phyloP scores from a whole-genome alignment of 1,140 invertebrate species.

The Melitaea cinxia region DNA sequence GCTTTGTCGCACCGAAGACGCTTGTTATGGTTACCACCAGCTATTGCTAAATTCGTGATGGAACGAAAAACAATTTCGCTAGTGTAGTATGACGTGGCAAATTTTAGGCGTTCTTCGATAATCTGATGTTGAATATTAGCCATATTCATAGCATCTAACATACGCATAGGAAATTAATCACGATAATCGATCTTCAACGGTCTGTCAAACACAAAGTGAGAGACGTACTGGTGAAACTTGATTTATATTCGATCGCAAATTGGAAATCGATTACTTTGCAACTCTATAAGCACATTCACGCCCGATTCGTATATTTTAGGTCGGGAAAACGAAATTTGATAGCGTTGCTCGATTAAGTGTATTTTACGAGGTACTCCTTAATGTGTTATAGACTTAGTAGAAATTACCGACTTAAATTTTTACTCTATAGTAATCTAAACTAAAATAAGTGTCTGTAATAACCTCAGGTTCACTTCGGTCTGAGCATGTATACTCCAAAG shows the following conservation, averaged over 20 bases:
- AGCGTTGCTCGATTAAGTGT: constrained; percentile 11
- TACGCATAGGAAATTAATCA: constrained; percentile 18
- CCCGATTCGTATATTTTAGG: constrained; percentile 17
- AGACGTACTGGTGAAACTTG: constrained; percentile 18
- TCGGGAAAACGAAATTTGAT: constrained; percentile 19
- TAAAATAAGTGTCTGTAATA: too few species aligned
- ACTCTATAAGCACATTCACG: constrained; percentile 23
- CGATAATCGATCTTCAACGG: constrained; percentile 15
- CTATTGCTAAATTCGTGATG: too few species aligned
- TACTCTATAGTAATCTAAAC: too few species aligned
- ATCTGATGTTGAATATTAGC: neutral
- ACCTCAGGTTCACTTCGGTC: too few species aligned
- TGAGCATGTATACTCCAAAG: too few species aligned
- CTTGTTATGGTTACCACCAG: too few species aligned
- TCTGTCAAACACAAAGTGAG: neutral
- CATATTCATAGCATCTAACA: neutral
- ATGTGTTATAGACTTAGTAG: neutral
- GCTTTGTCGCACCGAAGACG: too few species aligned
- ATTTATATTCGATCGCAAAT: constrained; percentile 24
- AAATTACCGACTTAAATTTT: too few species aligned
- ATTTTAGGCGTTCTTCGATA: too few species aligned
- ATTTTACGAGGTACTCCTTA: neutral
- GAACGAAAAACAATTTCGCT: too few species aligned
- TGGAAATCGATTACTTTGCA: constrained; percentile 13
- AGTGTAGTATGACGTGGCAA: too few species aligned